A percentile compares a stretch with the other conserved stretches of the same genome.
These are phyloP conservation scores for Drosophila picticornis DNA, from an alignment of 2,888 invertebrate species.

Conservation along the genomic window DNA sequence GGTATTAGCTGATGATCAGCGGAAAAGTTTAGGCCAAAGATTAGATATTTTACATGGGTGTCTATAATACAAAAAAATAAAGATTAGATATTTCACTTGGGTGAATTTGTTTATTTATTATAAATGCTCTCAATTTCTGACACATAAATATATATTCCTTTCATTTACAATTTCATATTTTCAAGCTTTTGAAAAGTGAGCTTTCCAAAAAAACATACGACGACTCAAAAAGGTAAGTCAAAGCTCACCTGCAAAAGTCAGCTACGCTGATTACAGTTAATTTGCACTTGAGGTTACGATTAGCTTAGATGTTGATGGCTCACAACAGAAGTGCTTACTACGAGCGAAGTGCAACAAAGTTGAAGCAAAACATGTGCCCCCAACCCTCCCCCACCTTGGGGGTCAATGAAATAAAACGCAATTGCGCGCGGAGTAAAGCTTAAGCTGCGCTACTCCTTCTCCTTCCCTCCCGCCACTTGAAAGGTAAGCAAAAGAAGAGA, in stretches of 20 bases:
- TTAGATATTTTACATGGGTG: slow-evolving; percentile 22
- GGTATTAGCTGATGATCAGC: slow-evolving; percentile 11
- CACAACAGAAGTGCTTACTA: slow-evolving; percentile 25
- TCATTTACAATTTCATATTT: background rate
- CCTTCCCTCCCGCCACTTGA: background rate
- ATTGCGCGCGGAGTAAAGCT: slow-evolving; percentile 41
- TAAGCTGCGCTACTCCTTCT: background rate
- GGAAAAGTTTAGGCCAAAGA: slow-evolving; percentile 41
- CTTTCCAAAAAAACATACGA: background rate
- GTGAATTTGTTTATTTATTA: background rate
- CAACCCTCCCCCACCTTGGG: background rate
- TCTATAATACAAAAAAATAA: background rate
- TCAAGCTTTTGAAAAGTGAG: background rate
- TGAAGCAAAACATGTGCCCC: slow-evolving; percentile 12
- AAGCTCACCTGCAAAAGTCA: slow-evolving; percentile 37
- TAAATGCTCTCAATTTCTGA: slow-evolving; percentile 13
- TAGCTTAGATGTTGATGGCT: slow-evolving; percentile 15
- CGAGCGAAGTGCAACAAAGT: slow-evolving; percentile 32
- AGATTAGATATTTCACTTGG: slow-evolving; percentile 23
- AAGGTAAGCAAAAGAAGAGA: slow-evolving; percentile 17
- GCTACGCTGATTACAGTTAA: slow-evolving; percentile 26
- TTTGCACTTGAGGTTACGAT: slow-evolving; percentile 27
- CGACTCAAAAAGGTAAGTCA: slow-evolving; percentile 7
- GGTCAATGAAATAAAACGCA: slow-evolving; percentile 72
- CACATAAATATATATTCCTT: background rate